Percentiles rank a stretch among this genome's conserved stretches.
phyloP scores from a whole-genome alignment of 2,113 vertebrate genomes.

The Lethenteron camtschaticum region DNA sequence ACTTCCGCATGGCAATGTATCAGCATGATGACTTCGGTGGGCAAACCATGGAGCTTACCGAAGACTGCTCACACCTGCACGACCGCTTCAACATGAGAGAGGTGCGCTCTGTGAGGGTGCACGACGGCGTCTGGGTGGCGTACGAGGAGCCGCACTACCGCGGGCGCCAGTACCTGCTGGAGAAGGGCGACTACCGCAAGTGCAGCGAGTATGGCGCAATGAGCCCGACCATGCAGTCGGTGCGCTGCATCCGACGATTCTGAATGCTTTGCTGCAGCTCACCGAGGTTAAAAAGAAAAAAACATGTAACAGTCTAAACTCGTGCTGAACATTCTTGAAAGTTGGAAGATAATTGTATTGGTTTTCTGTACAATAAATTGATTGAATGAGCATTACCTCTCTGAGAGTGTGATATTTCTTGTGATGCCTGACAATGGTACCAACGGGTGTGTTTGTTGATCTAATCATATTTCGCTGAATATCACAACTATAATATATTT shows the following conservation, averaged over 20 bases:
- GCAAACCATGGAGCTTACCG: constrained; percentile 46
- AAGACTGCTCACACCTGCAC: constrained; percentile 57
- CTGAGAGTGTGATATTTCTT: no score
- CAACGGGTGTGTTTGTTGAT: no score
- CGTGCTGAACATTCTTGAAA: no score
- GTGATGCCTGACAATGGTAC: no score
- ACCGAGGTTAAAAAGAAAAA: no score
- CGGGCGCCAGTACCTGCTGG: constrained; percentile 62
- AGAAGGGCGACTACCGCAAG: constrained; percentile 66
- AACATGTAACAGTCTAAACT: no score
- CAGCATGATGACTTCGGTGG: constrained; percentile 58
- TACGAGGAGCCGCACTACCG: constrained; percentile 69
- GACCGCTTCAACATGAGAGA: constrained; percentile 52
- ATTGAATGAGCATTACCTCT: no score
- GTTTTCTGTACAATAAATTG: no score
- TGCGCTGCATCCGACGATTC: constrained; percentile 27
- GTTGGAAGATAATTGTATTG: no score
- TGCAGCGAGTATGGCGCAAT: constrained; percentile 53
- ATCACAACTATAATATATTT: no score
- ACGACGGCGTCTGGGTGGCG: constrained; percentile 67
- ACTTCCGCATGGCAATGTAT: constrained; percentile 8
- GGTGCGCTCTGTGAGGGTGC: constrained; percentile 58
- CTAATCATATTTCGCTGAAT: no score
- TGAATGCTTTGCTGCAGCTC: not conserved
- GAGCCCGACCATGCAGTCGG: constrained; percentile 45